These are phyloP conservation scores for Peucedramus taeniatus DNA, from an alignment of 2,113 vertebrate genomes.

Conservation along the genomic window DNA sequence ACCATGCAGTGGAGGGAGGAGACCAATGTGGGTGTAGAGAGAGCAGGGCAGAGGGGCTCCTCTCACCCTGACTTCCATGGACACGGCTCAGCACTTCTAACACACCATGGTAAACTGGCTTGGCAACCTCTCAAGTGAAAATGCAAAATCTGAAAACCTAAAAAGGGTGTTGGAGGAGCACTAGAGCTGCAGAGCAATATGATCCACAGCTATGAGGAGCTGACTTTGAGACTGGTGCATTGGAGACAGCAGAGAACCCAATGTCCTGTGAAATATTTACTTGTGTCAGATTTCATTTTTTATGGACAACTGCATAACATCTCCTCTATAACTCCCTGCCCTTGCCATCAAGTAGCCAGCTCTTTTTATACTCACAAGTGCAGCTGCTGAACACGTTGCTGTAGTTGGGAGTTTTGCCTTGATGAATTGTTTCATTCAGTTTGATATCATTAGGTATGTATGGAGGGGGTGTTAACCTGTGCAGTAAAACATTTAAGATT, in stretches of 20 bases:
- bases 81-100: background rate
- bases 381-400: slow-evolving; percentile 39
- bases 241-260: background rate
- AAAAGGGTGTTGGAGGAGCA: background rate
- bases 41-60: background rate
- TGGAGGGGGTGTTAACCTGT: background rate
- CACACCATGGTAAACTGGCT: rapidly evolving
- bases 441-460: background rate
- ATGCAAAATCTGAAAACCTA: background rate
- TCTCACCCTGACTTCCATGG: background rate
- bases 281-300: background rate
- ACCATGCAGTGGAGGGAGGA: background rate
- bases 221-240: background rate
- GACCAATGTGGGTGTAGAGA: rapidly evolving
- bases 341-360: background rate
- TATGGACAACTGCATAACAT: background rate
- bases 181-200: background rate
- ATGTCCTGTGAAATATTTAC: background rate
- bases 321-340: background rate
- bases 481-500: background rate
- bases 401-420: background rate
- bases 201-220: background rate
- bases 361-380: background rate
- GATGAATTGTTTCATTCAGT: slow-evolving; percentile 2
- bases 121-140: background rate